phyloP scores from a whole-genome alignment of 2,797 vertebrate genomes.

The Coracias cyanogaster region DNA sequence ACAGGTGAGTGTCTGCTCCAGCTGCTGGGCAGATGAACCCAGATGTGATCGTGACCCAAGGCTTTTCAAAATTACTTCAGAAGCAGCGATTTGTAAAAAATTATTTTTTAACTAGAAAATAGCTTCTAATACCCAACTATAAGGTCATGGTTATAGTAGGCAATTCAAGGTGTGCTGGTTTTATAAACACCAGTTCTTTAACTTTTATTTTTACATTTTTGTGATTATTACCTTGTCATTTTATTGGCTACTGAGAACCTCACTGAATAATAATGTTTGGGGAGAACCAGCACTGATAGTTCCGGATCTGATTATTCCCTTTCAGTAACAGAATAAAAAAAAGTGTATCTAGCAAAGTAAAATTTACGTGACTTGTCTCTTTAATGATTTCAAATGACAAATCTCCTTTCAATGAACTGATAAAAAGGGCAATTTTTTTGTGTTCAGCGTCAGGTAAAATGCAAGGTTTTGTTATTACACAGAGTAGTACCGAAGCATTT shows the following conservation, averaged over 20 bases:
- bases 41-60: background rate
- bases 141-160: background rate
- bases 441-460: background rate
- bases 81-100: background rate
- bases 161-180: background rate
- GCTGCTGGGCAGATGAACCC: constrained; percentile 26
- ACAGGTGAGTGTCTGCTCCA: constrained; percentile 89
- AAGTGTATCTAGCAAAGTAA: background rate
- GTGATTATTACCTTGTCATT: background rate
- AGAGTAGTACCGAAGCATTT: background rate
- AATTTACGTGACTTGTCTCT: background rate
- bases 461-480: background rate
- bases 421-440: background rate
- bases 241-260: background rate
- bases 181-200: background rate
- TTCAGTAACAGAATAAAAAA: background rate
- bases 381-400: background rate
- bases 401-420: background rate
- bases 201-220: background rate
- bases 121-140: background rate
- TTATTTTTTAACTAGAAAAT: background rate
- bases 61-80: background rate
- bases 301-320: background rate
- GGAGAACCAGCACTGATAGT: background rate
- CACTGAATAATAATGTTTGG: background rate